A percentile compares a stretch with the other conserved stretches of the same genome.
phyloP scores from a whole-genome alignment of 2,888 invertebrate species.

The Junonia oenone region DNA sequence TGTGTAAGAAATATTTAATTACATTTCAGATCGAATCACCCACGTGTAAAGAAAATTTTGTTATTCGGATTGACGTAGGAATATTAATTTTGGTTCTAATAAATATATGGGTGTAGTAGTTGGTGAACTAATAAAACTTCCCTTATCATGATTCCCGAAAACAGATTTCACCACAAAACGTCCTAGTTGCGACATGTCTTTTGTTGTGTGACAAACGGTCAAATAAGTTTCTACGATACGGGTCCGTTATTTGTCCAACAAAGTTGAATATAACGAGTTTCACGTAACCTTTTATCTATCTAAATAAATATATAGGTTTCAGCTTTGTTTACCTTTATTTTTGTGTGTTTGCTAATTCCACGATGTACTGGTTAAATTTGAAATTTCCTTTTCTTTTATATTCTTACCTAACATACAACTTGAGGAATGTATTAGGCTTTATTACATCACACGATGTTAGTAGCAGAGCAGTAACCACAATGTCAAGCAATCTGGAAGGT shows the following conservation, averaged over 20 bases:
- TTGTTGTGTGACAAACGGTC: conserved; percentile 19
- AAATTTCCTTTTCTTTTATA: too few relatives aligned
- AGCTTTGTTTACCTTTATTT: not conserved
- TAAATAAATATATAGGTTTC: not conserved
- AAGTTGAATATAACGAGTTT: conserved; percentile 9
- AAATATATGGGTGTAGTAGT: not conserved
- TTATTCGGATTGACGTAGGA: too few relatives aligned
- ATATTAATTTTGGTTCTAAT: too few relatives aligned
- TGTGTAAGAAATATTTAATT: too few relatives aligned
- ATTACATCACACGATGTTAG: too few relatives aligned
- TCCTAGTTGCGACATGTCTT: conserved; percentile 6
- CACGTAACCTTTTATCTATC: not conserved
- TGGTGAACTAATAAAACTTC: not conserved
- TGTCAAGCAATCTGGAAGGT: too few relatives aligned
- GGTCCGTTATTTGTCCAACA: conserved; percentile 11
- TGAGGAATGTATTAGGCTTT: too few relatives aligned
- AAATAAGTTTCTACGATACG: conserved; percentile 10
- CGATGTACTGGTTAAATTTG: not conserved
- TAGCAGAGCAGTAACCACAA: too few relatives aligned
- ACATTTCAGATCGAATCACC: too few relatives aligned
- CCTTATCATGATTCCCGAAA: not conserved
- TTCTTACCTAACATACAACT: too few relatives aligned
- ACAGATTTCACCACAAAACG: not conserved
- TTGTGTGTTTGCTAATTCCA: not conserved
- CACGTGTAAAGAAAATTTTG: too few relatives aligned